Evolutionary conservation across 2,888 invertebrate species (phyloP), one percentile per base, ranked within the genome.

Genomic region (Eupithecia dodoneata): DNA sequence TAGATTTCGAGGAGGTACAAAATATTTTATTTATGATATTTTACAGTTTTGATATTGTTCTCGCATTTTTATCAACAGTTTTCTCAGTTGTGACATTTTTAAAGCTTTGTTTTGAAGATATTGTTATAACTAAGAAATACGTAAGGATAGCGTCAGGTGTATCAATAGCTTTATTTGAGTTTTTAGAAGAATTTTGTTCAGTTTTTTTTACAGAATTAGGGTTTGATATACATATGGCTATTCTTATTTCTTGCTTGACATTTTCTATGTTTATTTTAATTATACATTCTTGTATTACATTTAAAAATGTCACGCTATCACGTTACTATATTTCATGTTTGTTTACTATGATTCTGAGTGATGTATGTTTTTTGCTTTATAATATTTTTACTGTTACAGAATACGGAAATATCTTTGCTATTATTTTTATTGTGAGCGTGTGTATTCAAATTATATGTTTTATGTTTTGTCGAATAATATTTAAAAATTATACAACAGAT

Each of bases 291-390:
- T 63, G 30, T 63, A 30, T 10, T 30, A 30, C 3, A 30, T 63
- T 30, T 12, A 63, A 63, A 63, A 30, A 30, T 63, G 63, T 63
- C 30, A 30, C 30, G 7, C 13, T 63, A n/a, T 71, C 75, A 30
- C 12, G 65, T 2, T 73, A 72, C 44, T 72, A 65, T 63, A 44
- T 70, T 44, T 52, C 30, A 18, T 65, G 44, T 70, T 76, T 73
- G 30, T 12, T 73, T 3, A 63, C 63, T 30, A 63, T 70, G 12
- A 49, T 76, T 45, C 10, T 73, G 45, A 67, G 72, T 72, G 77
- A 77, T 74, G 41, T 74, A 18, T 15, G 45, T 65, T 77, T 77
- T 72, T 18, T 74, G 12, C 55, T 74, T 12, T 77, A 77, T 67
- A 72, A 55, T 47, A 72, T 74, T 59, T 77, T 47, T 72, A 77